Percentiles rank a stretch among this genome's conserved stretches.
Conservation (phyloP, 1,140 invertebrate genomes). For the Arion vulgaris region DNA sequence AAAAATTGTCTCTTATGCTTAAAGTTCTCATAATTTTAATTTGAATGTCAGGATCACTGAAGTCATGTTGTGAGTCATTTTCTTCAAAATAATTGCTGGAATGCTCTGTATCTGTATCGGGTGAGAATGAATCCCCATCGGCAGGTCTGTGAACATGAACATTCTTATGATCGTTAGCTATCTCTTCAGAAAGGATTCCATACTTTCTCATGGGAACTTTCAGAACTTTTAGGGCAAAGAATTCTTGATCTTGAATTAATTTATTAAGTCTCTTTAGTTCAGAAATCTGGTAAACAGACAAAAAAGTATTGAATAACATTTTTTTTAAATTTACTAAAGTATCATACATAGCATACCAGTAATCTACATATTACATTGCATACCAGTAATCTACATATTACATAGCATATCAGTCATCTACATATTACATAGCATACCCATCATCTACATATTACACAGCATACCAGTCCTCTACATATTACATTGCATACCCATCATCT, state of each 20-base stretch:
- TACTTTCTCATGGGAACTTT: slow-evolving; percentile 63
- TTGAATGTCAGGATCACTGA: slow-evolving; percentile 63
- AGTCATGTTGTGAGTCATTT: slow-evolving; percentile 49
- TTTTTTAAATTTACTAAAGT: too few relatives aligned
- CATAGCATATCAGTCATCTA: too few relatives aligned
- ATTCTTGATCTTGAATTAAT: slow-evolving; percentile 66
- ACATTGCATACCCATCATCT: too few relatives aligned
- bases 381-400: too few relatives aligned
- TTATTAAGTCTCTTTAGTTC: slow-evolving; percentile 68
- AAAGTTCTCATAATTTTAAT: slow-evolving; percentile 58
- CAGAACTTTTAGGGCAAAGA: slow-evolving; percentile 61
- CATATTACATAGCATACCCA: too few relatives aligned
- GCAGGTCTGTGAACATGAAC: background rate
- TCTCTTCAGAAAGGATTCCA: slow-evolving; percentile 57
- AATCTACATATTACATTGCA: too few relatives aligned
- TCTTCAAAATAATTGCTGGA: slow-evolving; percentile 9
- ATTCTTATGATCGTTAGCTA: background rate
- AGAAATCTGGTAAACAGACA: slow-evolving; percentile 59
- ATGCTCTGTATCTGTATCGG: background rate
- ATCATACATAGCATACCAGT: too few relatives aligned
- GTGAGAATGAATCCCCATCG: background rate
- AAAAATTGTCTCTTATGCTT: slow-evolving; percentile 60
- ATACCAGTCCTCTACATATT: too few relatives aligned
- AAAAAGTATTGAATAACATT: too few relatives aligned
- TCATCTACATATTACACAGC: too few relatives aligned